Percentiles rank a stretch among this genome's conserved stretches.
These are phyloP conservation scores for Panonychus citri DNA, from an alignment of 1,140 invertebrate species.

Conservation along the genomic window DNA sequence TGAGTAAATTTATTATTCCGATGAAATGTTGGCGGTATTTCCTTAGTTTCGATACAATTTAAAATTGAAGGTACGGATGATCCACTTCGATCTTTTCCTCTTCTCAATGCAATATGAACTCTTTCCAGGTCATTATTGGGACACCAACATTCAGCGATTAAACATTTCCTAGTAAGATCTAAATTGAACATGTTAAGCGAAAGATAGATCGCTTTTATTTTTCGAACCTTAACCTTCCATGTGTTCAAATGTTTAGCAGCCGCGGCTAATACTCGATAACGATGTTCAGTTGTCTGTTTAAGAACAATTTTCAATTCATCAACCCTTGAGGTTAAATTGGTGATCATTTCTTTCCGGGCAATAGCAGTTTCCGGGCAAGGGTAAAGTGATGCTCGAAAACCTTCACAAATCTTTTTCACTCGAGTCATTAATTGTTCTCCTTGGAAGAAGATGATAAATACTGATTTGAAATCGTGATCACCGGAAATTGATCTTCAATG, in stretches of 20 bases:
- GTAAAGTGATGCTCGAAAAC: constrained; percentile 84
- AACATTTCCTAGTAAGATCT: constrained; percentile 77
- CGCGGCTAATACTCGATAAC: constrained; percentile 63
- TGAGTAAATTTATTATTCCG: constrained; percentile 30
- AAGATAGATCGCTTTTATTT: constrained; percentile 77
- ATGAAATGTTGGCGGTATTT: constrained; percentile 27
- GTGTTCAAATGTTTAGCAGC: constrained; percentile 77
- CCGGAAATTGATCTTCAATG: constrained; percentile 69
- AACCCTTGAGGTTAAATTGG: constrained; percentile 73
- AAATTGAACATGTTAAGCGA: constrained; percentile 77
- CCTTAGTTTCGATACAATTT: constrained; percentile 24
- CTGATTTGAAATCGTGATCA: constrained; percentile 23
- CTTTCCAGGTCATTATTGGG: constrained; percentile 65
- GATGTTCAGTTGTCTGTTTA: constrained; percentile 74
- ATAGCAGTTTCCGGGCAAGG: constrained; percentile 72
- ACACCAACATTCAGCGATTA: constrained; percentile 85
- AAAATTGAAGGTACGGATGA: constrained; percentile 27
- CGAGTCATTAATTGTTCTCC: constrained; percentile 23
- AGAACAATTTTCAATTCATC: constrained; percentile 76
- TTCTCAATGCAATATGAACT: constrained; percentile 63
- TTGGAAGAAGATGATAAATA: constrained; percentile 27
- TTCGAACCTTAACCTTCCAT: constrained; percentile 79
- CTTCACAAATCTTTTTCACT: constrained; percentile 23
- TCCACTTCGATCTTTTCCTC: constrained; percentile 42
- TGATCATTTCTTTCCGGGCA: constrained; percentile 71